Conservation (phyloP, 2,113 vertebrate species). For the Acanthochromis polyacanthus region DNA sequence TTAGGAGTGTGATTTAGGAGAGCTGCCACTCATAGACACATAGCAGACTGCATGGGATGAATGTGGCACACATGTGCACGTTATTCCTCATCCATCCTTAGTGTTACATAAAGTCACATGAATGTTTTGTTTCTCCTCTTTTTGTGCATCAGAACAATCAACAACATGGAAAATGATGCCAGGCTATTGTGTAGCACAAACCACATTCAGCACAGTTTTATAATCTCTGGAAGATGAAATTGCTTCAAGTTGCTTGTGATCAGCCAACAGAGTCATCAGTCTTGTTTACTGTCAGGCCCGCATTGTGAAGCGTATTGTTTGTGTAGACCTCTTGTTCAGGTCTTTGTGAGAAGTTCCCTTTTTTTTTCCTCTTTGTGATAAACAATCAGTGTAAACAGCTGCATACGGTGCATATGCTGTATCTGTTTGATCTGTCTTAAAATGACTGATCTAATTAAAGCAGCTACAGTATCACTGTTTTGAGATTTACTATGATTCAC, state of each 20-base stretch:
- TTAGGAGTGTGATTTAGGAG: slow-evolving; percentile 47
- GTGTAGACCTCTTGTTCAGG: background rate
- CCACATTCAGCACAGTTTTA: slow-evolving; percentile 36
- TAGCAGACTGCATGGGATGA: slow-evolving; percentile 2
- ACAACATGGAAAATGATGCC: slow-evolving; percentile 25
- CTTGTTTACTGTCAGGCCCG: slow-evolving; percentile 46
- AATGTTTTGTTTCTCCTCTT: slow-evolving; percentile 17
- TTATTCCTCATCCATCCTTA: slow-evolving; percentile 14
- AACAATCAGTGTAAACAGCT: slow-evolving; percentile 17
- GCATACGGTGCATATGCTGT: background rate
- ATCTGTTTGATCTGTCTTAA: slow-evolving; percentile 1
- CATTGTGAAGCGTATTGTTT: slow-evolving; percentile 52
- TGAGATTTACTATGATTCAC: slow-evolving; percentile 5
- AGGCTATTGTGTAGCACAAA: slow-evolving; percentile 45
- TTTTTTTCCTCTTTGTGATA: slow-evolving; percentile 23
- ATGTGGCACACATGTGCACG: slow-evolving; percentile 4
- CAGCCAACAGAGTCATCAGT: slow-evolving; percentile 20
- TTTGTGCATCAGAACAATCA: slow-evolving; percentile 36
- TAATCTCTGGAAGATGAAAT: slow-evolving; percentile 53
- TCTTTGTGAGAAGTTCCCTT: slow-evolving; percentile 15
- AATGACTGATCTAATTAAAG: slow-evolving; percentile 13
- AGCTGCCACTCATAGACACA: slow-evolving; percentile 28
- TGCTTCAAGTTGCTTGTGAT: slow-evolving; percentile 56
- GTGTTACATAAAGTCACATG: slow-evolving; percentile 13
- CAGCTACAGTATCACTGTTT: background rate